Evolutionary conservation across 2,888 invertebrate genomes (phyloP).

Genomic region (Abrostola tripartita): DNA sequence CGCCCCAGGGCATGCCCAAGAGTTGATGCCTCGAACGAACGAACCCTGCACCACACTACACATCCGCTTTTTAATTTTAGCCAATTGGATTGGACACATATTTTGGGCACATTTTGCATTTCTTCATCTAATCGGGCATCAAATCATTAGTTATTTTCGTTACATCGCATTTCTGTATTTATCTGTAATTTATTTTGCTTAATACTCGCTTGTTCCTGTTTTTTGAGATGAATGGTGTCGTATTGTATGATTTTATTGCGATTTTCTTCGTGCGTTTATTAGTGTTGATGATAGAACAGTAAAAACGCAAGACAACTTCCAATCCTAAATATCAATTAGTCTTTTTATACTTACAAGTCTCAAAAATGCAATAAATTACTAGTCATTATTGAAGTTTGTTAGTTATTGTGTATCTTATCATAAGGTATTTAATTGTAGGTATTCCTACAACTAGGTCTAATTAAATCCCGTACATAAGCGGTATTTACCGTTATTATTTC

Average conservation of each 20-base stretch:
- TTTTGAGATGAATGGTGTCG: slow-evolving; percentile 77
- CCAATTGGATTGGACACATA: slow-evolving; percentile 76
- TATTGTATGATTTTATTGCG: slow-evolving; percentile 73
- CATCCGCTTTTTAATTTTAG: slow-evolving; percentile 82
- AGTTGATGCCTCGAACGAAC: slow-evolving; percentile 85
- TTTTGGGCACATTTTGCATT: slow-evolving; percentile 87
- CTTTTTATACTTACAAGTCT: slow-evolving; percentile 72
- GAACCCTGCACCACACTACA: slow-evolving; percentile 74
- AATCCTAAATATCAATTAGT: slow-evolving; percentile 75
- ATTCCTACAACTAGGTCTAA: slow-evolving; percentile 82
- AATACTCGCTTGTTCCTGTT: slow-evolving; percentile 80
- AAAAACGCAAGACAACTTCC: slow-evolving; percentile 78
- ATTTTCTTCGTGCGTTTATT: slow-evolving; percentile 78
- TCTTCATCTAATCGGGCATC: slow-evolving; percentile 83
- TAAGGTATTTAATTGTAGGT: slow-evolving; percentile 71
- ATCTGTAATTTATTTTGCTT: slow-evolving; percentile 78
- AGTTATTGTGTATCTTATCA: slow-evolving; percentile 76
- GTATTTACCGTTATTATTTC: slow-evolving; percentile 75
- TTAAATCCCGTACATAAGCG: slow-evolving; percentile 67
- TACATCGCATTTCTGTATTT: slow-evolving; percentile 79
- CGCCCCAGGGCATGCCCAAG: slow-evolving; percentile 89
- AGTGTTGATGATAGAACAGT: slow-evolving; percentile 72
- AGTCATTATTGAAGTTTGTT: slow-evolving; percentile 85
- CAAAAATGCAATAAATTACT: slow-evolving; percentile 78
- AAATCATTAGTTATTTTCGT: slow-evolving; percentile 69